Conservation (phyloP, 2,113 vertebrate species). For the Coreoperca whiteheadi region DNA sequence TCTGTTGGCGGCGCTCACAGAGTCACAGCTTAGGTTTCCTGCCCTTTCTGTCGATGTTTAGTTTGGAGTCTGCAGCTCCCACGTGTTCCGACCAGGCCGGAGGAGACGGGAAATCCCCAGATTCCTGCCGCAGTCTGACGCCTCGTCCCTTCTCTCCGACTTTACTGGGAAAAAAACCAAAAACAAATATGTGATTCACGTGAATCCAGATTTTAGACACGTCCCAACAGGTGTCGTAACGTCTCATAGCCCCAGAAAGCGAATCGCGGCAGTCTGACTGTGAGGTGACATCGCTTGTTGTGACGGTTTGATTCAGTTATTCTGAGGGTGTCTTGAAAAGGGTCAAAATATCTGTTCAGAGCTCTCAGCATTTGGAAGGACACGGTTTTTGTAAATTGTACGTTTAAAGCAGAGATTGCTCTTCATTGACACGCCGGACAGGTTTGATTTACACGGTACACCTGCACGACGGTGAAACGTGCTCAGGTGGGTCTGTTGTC, state of each 20-base stretch:
- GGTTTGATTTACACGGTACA: too few relatives aligned
- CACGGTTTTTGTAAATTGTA: too few relatives aligned
- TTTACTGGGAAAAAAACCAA: neutral
- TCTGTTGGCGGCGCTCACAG: too few relatives aligned
- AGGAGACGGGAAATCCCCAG: slow-evolving; percentile 65
- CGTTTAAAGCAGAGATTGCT: too few relatives aligned
- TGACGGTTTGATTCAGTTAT: neutral
- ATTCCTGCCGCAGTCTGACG: slow-evolving; percentile 48
- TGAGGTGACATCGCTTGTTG: neutral
- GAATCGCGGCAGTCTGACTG: neutral
- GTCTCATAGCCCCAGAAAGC: too few relatives aligned
- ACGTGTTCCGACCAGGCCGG: slow-evolving; percentile 57
- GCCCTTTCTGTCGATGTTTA: slow-evolving; percentile 34
- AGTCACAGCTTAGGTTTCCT: neutral
- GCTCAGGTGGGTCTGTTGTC: too few relatives aligned
- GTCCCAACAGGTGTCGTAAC: neutral
- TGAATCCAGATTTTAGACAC: neutral
- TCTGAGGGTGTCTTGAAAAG: neutral
- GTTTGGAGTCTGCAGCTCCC: slow-evolving; percentile 41
- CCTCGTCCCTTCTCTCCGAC: neutral
- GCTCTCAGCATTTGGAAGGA: too few relatives aligned
- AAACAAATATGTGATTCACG: neutral
- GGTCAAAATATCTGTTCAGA: too few relatives aligned
- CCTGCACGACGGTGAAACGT: too few relatives aligned
- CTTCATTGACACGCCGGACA: too few relatives aligned